These are phyloP conservation scores for Phacellophora camtschatica DNA, from an alignment of 30 jellyfish, hydroid and myxozoan genomes.

Conservation along the genomic window DNA sequence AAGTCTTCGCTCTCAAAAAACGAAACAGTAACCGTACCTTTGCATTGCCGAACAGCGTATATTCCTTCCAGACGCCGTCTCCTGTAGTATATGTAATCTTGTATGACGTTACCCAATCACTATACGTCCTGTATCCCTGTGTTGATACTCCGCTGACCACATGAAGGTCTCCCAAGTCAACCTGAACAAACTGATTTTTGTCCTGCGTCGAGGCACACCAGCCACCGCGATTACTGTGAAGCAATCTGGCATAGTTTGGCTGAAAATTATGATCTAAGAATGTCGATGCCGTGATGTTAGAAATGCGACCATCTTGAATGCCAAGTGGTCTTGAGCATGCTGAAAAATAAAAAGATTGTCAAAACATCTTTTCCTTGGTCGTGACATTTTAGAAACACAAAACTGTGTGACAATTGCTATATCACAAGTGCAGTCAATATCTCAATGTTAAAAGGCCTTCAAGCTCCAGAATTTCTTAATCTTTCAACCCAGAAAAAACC, in stretches of 20 bases:
- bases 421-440: too few relatives aligned
- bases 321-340: slow-evolving; percentile 94
- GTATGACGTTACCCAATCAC: slow-evolving; percentile 89
- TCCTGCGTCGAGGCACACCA: slow-evolving; percentile 89
- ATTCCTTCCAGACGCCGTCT: slow-evolving; percentile 67
- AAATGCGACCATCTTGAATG: slow-evolving; percentile 76
- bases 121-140: slow-evolving; percentile 78
- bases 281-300: slow-evolving; percentile 85
- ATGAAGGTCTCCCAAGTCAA: slow-evolving; percentile 64
- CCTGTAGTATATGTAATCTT: slow-evolving; percentile 35
- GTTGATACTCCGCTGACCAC: slow-evolving; percentile 86
- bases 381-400: too few relatives aligned
- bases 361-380: too few relatives aligned
- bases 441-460: too few relatives aligned
- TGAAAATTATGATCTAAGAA: slow-evolving; percentile 58
- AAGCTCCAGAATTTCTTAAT: too few relatives aligned
- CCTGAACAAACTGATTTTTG: slow-evolving; percentile 53
- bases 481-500: too few relatives aligned
- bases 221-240: slow-evolving; percentile 56
- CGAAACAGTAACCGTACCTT: slow-evolving; percentile 65
- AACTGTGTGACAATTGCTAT: too few relatives aligned
- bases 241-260: slow-evolving; percentile 74
- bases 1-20: too few relatives aligned
- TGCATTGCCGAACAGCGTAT: slow-evolving; percentile 56
- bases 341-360: background rate